These are phyloP conservation scores for Mechanitis messenoides DNA, from an alignment of 2,888 invertebrate species.

Conservation along the genomic window DNA sequence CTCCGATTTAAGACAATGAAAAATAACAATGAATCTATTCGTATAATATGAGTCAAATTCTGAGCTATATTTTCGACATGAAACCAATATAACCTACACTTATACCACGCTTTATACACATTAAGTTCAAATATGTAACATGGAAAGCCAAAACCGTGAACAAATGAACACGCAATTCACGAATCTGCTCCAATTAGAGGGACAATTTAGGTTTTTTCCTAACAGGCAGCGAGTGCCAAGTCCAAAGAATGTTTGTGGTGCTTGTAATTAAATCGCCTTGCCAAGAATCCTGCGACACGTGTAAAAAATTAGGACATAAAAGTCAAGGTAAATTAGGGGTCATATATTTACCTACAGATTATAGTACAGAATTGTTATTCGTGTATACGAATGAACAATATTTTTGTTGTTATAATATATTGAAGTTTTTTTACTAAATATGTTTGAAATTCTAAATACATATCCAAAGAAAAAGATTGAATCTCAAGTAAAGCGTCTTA, in stretches of 20 bases:
- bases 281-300: slow-evolving; percentile 24
- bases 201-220: slow-evolving; percentile 29
- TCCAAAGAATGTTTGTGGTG: slow-evolving; percentile 30
- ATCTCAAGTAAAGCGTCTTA: too few relatives aligned
- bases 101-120: too few relatives aligned
- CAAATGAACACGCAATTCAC: slow-evolving; percentile 6
- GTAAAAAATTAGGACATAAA: slow-evolving; percentile 1
- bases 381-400: neutral
- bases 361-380: neutral
- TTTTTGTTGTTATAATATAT: too few relatives aligned
- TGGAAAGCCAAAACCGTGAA: neutral
- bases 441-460: too few relatives aligned
- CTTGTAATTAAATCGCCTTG: slow-evolving; percentile 33
- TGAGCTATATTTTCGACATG: too few relatives aligned
- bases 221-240: slow-evolving; percentile 28
- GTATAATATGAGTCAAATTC: too few relatives aligned
- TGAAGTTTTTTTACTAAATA: too few relatives aligned
- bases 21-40: too few relatives aligned
- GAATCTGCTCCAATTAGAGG: slow-evolving; percentile 27
- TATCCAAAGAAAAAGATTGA: too few relatives aligned
- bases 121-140: neutral
- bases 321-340: neutral
- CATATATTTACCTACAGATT: neutral
- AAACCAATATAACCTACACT: too few relatives aligned
- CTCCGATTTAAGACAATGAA: too few relatives aligned